Evolutionary conservation across 2,113 vertebrate species (phyloP).

Genomic region (Odobenus rosmarus): DNA sequence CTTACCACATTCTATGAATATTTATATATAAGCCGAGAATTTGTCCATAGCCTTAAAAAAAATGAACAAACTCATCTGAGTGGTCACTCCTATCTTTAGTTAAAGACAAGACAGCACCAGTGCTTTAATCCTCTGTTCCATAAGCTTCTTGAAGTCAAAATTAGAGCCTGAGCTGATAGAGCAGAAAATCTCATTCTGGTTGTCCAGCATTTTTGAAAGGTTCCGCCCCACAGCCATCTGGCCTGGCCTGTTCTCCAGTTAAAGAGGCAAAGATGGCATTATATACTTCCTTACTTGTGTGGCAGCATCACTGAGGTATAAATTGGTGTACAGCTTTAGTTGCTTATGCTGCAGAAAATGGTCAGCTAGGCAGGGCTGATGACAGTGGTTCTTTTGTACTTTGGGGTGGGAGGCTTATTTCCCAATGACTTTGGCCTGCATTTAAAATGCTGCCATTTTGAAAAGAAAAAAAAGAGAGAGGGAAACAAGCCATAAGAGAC

Average conservation of each 20-base stretch:
- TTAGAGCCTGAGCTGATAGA: slow-evolving; percentile 63
- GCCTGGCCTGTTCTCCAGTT: slow-evolving; percentile 64
- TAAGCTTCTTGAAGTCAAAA: slow-evolving; percentile 75
- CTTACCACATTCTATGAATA: slow-evolving; percentile 2
- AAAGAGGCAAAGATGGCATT: slow-evolving; percentile 58
- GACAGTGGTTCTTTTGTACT: slow-evolving; percentile 63
- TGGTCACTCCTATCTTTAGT: slow-evolving; percentile 35
- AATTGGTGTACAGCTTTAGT: not conserved
- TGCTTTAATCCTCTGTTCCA: slow-evolving; percentile 53
- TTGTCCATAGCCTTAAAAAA: slow-evolving; percentile 9
- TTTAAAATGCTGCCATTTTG: slow-evolving; percentile 21
- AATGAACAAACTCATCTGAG: not conserved
- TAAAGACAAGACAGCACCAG: not conserved
- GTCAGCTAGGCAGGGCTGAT: slow-evolving; percentile 16
- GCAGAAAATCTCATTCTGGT: slow-evolving; percentile 57
- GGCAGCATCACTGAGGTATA: slow-evolving; percentile 8
- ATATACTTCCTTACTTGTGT: slow-evolving; percentile 30
- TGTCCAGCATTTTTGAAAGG: slow-evolving; percentile 50
- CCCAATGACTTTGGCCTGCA: slow-evolving; percentile 50
- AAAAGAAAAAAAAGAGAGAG: not conserved
- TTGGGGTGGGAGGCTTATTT: slow-evolving; percentile 54
- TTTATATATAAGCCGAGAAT: slow-evolving; percentile 36
- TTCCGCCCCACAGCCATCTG: slow-evolving; percentile 67
- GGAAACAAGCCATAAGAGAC: not conserved
- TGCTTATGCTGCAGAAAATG: slow-evolving; percentile 62